Percentiles rank a stretch among this genome's conserved stretches.
These are phyloP conservation scores for Drepana arcuata DNA, from an alignment of 1,140 invertebrate species.

Conservation along the genomic window DNA sequence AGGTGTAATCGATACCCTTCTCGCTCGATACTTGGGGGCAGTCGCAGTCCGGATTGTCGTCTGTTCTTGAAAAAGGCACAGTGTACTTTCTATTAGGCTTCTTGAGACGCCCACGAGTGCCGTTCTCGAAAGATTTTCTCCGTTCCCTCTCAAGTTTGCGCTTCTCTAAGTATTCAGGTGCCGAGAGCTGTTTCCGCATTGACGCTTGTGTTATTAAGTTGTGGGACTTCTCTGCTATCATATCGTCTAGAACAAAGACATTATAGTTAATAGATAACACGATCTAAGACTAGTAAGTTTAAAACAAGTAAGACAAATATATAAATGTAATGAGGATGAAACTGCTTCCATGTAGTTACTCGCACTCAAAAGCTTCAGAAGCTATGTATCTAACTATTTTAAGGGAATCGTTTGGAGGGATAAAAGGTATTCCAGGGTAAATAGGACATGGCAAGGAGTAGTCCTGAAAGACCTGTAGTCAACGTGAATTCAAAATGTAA, in stretches of 20 bases:
- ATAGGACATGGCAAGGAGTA: too few relatives aligned
- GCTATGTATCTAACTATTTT: too few relatives aligned
- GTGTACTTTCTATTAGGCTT: conserved; percentile 54
- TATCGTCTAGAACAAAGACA: conserved; percentile 59
- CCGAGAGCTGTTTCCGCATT: conserved; percentile 83
- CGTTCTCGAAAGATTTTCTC: conserved; percentile 77
- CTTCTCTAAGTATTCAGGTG: conserved; percentile 92
- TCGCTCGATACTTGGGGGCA: conserved; percentile 49
- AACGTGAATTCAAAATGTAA: too few relatives aligned
- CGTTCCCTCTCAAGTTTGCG: conserved; percentile 80
- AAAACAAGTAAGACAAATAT: too few relatives aligned
- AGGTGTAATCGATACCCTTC: conserved; percentile 59
- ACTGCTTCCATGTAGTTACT: too few relatives aligned
- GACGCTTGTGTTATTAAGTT: conserved; percentile 71
- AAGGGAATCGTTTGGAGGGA: too few relatives aligned
- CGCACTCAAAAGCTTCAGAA: too few relatives aligned
- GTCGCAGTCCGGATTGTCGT: conserved; percentile 46
- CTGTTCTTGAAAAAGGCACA: conserved; percentile 28
- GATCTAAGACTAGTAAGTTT: too few relatives aligned
- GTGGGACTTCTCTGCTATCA: conserved; percentile 65
- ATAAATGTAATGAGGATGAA: too few relatives aligned
- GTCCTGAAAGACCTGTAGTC: too few relatives aligned
- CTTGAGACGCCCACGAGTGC: conserved; percentile 73
- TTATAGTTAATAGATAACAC: too few relatives aligned
- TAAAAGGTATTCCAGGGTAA: too few relatives aligned